Evolutionary conservation across 2,113 vertebrate genomes (phyloP), one percentile per base, ranked within the genome.

Genomic region (Pimephales promelas): DNA sequence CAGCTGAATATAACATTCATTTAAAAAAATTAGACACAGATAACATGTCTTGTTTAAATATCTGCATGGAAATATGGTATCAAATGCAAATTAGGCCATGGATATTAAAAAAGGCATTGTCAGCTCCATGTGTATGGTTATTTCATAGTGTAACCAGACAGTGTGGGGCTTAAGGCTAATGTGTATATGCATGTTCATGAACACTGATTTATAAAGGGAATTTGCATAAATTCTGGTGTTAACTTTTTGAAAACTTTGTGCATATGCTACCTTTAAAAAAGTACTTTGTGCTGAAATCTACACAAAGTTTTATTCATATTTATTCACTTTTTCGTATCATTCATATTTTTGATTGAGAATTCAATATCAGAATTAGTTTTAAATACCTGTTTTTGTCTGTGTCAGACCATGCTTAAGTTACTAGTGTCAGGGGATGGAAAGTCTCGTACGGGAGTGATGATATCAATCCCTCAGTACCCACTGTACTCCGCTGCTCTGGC

Each of bases 391-490:
- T 8, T 81, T 47, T 81, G 5, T 84, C 20, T 43, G 49, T 61
- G 20, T 0, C 86, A 96, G 95, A 92, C 90, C 0, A 87, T 95
- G 81, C 90, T 96, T 86, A 95, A 94, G 90, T 66, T 96, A 83
- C 85, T 96, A 89, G 93, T 95, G 66, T 57, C 91, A 0, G 94
- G 94, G 0, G 87, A 92, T 73, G 94, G 95, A 0, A 0, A 0
- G 1, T 43, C 56, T 0, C 92, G 94, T 49, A 94, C 94, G 0
- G 95, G 95, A 0, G 94, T 95, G 40, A 89, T 96, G 88, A 93
- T 96, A 78, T 94, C 95, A 9, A 93, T 95, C 61, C 95, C 95
- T 0, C 95, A 96, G 91, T 96, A 96, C 87, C 95, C 95, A 0
- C 93, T 96, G 3, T 96, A 96, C 86, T 96, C 95, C 0, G 95